Evolutionary conservation across 2,888 invertebrate species (phyloP).

Genomic region (Autographa gamma): DNA sequence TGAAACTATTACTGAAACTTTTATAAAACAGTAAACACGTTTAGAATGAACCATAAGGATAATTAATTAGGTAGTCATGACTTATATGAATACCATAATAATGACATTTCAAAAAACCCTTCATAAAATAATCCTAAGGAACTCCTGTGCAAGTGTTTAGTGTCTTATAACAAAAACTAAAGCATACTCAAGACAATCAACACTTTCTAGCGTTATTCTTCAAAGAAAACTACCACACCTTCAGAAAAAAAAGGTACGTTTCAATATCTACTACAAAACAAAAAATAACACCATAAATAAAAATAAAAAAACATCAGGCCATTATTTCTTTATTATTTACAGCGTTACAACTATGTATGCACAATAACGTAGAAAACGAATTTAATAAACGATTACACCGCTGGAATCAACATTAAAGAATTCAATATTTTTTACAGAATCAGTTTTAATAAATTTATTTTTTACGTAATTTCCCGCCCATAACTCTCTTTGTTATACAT

Average conservation of each 20-base stretch:
- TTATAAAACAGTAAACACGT: not conserved
- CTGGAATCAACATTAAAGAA: constrained; percentile 33
- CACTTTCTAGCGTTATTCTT: constrained; percentile 19
- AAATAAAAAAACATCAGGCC: not conserved
- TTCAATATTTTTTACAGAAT: too few relatives aligned
- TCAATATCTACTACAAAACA: constrained; percentile 12
- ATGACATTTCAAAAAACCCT: too few relatives aligned
- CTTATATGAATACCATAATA: too few relatives aligned
- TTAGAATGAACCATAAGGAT: not conserved
- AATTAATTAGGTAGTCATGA: too few relatives aligned
- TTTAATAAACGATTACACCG: constrained; percentile 18
- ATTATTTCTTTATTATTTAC: not conserved
- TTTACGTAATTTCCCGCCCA: too few relatives aligned
- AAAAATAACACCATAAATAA: not conserved
- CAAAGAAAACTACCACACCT: constrained; percentile 29
- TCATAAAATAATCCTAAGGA: too few relatives aligned
- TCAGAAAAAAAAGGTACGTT: not conserved
- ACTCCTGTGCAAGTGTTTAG: not conserved
- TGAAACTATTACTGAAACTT: not conserved
- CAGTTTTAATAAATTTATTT: too few relatives aligned
- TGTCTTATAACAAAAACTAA: constrained; percentile 5
- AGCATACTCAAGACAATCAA: constrained; percentile 23
- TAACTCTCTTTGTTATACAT: too few relatives aligned
- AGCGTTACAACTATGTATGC: not conserved
- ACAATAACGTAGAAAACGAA: constrained; percentile 9